Conservation (phyloP, 2,113 vertebrate species). For the Orcinus orca region DNA sequence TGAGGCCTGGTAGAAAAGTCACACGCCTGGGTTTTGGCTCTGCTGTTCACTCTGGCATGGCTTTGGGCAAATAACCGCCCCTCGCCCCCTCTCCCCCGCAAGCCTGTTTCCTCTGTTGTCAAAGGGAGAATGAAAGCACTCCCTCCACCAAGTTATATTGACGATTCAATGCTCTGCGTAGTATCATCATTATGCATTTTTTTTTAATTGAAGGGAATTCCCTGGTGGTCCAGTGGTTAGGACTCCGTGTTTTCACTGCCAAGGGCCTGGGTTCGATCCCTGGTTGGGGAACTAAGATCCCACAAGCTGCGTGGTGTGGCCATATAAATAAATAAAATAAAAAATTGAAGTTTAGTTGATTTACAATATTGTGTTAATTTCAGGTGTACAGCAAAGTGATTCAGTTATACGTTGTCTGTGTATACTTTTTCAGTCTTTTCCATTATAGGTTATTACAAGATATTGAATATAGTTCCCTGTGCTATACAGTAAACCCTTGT, state of each 20-base stretch:
- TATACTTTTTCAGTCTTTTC: not conserved
- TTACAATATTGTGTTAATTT: not conserved
- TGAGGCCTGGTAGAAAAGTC: not conserved
- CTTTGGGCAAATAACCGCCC: not conserved
- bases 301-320: not conserved
- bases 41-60: not conserved
- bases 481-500: not conserved
- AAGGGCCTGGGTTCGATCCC: not conserved
- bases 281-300: not conserved
- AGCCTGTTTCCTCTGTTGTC: not conserved
- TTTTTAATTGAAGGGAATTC: not conserved
- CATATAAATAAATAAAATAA: not conserved
- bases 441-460: not conserved
- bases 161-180: not conserved
- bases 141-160: not conserved
- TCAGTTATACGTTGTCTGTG: not conserved
- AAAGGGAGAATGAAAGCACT: not conserved
- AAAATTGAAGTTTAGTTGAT: not conserved
- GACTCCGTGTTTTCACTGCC: not conserved
- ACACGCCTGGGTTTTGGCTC: not conserved
- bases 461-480: not conserved
- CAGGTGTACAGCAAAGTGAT: not conserved
- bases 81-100: not conserved
- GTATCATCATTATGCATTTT: not conserved
- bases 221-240: not conserved